Evolutionary conservation across 2,888 invertebrate species (phyloP), one percentile per base, ranked within the genome.

Genomic region (Hyalella azteca): DNA sequence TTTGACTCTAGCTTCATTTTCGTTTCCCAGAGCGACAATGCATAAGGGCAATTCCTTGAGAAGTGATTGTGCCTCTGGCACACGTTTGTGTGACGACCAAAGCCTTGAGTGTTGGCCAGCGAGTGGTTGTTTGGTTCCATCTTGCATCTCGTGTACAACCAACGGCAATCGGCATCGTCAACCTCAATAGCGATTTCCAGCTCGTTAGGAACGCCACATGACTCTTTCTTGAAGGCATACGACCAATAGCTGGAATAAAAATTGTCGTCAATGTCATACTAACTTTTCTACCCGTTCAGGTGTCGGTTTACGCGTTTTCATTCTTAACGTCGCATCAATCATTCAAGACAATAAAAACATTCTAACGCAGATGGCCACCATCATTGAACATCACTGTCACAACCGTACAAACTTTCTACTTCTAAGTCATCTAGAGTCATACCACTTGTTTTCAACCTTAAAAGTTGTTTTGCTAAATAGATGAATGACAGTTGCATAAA

Each of bases 121-220:
- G 41, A 45, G 40, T 75, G 75, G 45, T 75, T 75, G 75, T 75
- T 75, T 15, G 41, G 41, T 26, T 26, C 4, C 45, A 7, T n/a
- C 4, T 9, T 41, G 45, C 75, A 75, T 36, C n/a, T 75, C 29
- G 40, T 15, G 40, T 39, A 45, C 13, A 75, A 22, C 75, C 40
- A 75, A 11, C 45, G 41, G 29, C 75, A 75, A 32, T 48, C 75
- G 22, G 26, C n/a, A 0, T 40, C 22, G 9, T 40, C 45, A 0
- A 48, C 45, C 7, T 48, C 45, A 4, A 75, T 48, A 19, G 41
- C 75, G 45, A 75, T 32, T 29, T 75, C 75, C 75, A 75, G 75
- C 45, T 75, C 75, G 45, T 75, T 29, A 19, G 41, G 45, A 15
- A 41, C 5, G 13, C 41, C 45, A 13, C 40, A 22, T 9, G 7